Conservation (phyloP, 2,888 invertebrate genomes). For the Thecophora atra region DNA sequence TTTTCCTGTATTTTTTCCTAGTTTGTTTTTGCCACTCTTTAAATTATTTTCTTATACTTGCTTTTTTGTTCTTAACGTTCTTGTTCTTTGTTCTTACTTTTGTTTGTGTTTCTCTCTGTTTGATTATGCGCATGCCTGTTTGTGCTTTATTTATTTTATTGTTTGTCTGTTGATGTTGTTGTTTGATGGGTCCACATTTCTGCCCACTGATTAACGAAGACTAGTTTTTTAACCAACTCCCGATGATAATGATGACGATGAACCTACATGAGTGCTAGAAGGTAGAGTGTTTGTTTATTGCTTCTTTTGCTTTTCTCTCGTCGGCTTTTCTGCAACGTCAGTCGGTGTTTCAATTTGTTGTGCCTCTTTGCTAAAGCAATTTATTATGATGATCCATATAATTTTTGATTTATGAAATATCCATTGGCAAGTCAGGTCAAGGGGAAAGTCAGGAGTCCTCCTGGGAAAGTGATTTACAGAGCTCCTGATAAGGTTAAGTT, state of each 20-base stretch:
- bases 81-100: neutral
- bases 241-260: too few species aligned
- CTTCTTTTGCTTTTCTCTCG: neutral
- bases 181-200: neutral
- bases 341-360: neutral
- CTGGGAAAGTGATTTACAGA: too few species aligned
- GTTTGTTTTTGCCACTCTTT: neutral
- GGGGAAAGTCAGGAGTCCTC: conserved; percentile 12
- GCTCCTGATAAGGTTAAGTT: too few species aligned
- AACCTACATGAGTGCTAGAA: neutral
- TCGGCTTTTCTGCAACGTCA: neutral
- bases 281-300: neutral
- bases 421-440: neutral
- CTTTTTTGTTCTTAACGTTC: neutral
- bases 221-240: too few species aligned
- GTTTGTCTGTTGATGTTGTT: neutral
- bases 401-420: conserved; percentile 23
- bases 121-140: neutral
- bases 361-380: neutral
- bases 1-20: neutral
- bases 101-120: neutral
- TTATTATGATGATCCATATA: conserved; percentile 11
- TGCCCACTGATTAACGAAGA: neutral
- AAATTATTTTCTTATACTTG: neutral
- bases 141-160: neutral